Evolutionary conservation across 2,113 vertebrate species (phyloP).

Genomic region (Pterophyllum scalare): DNA sequence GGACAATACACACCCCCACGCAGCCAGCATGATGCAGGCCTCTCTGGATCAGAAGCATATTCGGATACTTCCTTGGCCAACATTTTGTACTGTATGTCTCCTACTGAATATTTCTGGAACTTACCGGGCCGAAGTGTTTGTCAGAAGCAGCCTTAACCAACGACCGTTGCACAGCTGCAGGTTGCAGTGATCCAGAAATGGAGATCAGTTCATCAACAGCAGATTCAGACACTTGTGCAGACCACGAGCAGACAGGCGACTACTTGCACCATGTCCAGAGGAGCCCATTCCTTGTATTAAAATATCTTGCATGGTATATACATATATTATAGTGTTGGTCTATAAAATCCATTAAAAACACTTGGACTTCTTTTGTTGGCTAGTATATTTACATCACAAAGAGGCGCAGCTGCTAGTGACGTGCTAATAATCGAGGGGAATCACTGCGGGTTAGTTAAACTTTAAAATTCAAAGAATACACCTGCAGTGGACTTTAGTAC

Average conservation of each 20-base stretch:
- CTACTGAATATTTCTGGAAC: no score
- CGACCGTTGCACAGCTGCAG: not conserved
- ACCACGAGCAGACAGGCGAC: not conserved
- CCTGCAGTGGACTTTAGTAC: not conserved
- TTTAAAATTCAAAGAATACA: not conserved
- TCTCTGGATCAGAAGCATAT: not conserved
- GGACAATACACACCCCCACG: not conserved
- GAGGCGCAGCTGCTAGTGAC: no score
- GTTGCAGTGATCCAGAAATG: not conserved
- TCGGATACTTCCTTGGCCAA: not conserved
- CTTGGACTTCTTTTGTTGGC: no score
- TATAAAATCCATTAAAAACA: no score
- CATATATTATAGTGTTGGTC: no score
- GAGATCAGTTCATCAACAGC: not conserved
- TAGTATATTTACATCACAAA: no score
- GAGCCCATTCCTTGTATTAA: not conserved
- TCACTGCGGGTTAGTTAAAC: not conserved
- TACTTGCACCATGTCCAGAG: not conserved
- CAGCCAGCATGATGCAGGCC: not conserved
- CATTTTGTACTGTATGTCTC: rapidly evolving
- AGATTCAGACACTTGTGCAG: not conserved
- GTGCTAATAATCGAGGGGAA: not conserved
- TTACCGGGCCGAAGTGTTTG: not conserved
- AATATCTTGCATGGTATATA: no score
- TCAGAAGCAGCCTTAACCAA: not conserved